These are phyloP conservation scores for Cactoblastis cactorum DNA, from an alignment of 2,888 invertebrate genomes.

Conservation along the genomic window DNA sequence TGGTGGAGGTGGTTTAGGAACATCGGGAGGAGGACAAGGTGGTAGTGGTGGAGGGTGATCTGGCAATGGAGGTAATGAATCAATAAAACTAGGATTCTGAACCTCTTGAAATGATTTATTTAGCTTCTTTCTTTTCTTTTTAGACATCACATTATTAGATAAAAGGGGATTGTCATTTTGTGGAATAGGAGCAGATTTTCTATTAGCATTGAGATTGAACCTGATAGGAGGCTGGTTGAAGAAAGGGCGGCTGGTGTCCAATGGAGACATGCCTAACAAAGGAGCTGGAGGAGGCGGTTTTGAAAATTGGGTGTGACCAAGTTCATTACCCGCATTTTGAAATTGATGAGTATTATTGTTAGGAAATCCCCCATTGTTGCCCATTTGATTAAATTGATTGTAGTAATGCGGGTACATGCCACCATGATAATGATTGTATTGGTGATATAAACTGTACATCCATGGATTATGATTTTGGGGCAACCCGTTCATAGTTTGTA, in stretches of 20 bases:
- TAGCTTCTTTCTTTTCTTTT: conserved; percentile 86
- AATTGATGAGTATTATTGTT: conserved; percentile 49
- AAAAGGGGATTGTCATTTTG: conserved; percentile 64
- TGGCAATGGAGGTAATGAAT: conserved; percentile 67
- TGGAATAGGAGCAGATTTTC: conserved; percentile 60
- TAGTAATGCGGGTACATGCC: conserved; percentile 71
- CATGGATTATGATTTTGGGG: conserved; percentile 64
- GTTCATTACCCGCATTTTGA: conserved; percentile 51
- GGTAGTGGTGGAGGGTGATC: conserved; percentile 23
- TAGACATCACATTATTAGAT: conserved; percentile 73
- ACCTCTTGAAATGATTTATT: conserved; percentile 80
- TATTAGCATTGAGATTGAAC: conserved; percentile 65
- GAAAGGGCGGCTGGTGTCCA: conserved; percentile 63
- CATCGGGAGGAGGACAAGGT: conserved; percentile 56
- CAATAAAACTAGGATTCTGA: conserved; percentile 46
- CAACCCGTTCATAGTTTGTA: conserved; percentile 69
- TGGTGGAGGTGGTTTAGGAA: conserved; percentile 47
- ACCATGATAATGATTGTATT: conserved; percentile 62
- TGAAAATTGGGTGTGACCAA: conserved; percentile 48
- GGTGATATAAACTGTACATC: conserved; percentile 65
- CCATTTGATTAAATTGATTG: conserved; percentile 70
- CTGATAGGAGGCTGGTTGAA: conserved; percentile 68
- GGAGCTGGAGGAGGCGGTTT: conserved; percentile 57
- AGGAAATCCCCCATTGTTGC: conserved; percentile 44
- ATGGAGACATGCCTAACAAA: conserved; percentile 67